Conservation (phyloP, 2,113 vertebrate genomes). For the Rhynchopsitta pachyrhyncha region DNA sequence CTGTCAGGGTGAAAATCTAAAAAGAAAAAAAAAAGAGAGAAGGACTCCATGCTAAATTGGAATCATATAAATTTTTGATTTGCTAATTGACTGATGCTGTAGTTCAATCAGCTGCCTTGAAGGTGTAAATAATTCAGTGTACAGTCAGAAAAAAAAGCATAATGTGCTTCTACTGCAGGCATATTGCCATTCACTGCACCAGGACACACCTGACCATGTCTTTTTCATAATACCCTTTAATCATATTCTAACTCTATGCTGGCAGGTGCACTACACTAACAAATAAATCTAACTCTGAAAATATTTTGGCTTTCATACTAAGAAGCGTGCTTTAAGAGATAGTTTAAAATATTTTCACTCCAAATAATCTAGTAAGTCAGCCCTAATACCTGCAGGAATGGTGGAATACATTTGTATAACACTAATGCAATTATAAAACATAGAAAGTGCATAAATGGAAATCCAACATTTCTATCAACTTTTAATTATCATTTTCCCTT, state of each 20-base stretch:
- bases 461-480: constrained; percentile 61
- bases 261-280: constrained; percentile 21
- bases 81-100: constrained; percentile 99
- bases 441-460: constrained; percentile 51
- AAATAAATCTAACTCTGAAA: constrained; percentile 38
- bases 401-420: background rate
- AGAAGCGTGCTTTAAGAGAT: background rate
- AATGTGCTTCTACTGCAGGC: constrained; percentile 64
- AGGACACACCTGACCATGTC: constrained; percentile 66
- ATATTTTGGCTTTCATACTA: constrained; percentile 25
- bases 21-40: constrained; percentile 86
- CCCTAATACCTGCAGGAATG: background rate
- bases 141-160: constrained; percentile 84
- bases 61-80: constrained; percentile 99
- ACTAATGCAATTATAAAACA: constrained; percentile 49
- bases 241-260: constrained; percentile 54
- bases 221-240: constrained; percentile 62
- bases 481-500: constrained; percentile 69
- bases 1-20: constrained; percentile 99
- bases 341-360: constrained; percentile 53
- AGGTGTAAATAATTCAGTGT: constrained; percentile 98
- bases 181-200: constrained; percentile 66
- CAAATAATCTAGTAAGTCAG: constrained; percentile 14
- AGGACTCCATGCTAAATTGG: constrained; percentile 95
- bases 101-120: constrained; percentile 95